Percentiles rank a stretch among this genome's conserved stretches.
phyloP scores from a whole-genome alignment of 2,113 vertebrate genomes.

The Cranoglanis bouderius region DNA sequence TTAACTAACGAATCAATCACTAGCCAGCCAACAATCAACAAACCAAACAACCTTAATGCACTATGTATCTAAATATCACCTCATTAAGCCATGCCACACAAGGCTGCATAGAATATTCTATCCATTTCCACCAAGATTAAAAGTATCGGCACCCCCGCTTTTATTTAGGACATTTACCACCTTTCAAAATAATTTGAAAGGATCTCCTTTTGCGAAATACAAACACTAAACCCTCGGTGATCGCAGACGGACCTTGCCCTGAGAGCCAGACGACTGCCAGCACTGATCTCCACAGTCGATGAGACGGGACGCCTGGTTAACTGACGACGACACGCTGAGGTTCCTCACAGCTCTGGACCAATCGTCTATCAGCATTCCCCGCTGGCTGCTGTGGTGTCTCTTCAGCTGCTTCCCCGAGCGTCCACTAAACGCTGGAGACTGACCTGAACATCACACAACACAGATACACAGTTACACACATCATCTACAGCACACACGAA shows the following conservation, averaged over 20 bases:
- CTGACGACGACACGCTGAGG: slow-evolving; percentile 89
- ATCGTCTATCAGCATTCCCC: slow-evolving; percentile 92
- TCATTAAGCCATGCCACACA: neutral
- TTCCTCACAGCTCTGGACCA: slow-evolving; percentile 95
- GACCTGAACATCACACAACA: slow-evolving; percentile 65
- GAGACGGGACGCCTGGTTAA: slow-evolving; percentile 91
- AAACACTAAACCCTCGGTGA: too few species aligned
- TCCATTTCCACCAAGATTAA: neutral
- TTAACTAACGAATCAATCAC: too few species aligned
- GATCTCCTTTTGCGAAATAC: neutral
- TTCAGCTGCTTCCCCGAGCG: slow-evolving; percentile 95
- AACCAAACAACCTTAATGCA: neutral
- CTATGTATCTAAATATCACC: neutral
- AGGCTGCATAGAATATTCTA: neutral
- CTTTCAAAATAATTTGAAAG: too few species aligned
- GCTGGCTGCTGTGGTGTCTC: slow-evolving; percentile 84
- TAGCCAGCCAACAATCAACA: neutral
- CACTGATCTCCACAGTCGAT: slow-evolving; percentile 92
- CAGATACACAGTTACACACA: neutral
- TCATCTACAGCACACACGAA: neutral
- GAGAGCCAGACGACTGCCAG: slow-evolving; percentile 98
- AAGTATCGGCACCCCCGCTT: neutral
- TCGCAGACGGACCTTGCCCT: slow-evolving; percentile 84
- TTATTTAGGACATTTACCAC: neutral
- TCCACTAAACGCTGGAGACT: slow-evolving; percentile 90